Base-by-base conservation (phyloP, 2,797 vertebrate genomes). In the Pachyuromys duprasi region DNA sequence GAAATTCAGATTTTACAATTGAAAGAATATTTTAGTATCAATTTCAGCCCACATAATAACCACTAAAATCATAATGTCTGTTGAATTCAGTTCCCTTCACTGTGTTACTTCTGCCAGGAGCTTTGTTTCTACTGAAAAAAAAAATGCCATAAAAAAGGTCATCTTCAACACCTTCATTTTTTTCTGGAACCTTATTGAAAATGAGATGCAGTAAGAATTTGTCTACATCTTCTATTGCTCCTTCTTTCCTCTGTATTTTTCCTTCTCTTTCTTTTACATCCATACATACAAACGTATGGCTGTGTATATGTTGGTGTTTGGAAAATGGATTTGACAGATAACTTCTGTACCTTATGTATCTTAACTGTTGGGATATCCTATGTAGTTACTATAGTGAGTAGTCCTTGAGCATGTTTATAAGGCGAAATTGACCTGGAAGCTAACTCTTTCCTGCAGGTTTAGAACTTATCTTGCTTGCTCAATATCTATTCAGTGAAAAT, bases 71-170 rank as follows among this genome's bases (percentile, higher is more conserved):
- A 39, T 91, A 75, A 53, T 7, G 2, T 74, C 49, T 79, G 22
- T 80, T 91, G 88, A 90, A 82, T 82, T 45, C n/a, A 89, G 72
- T 5, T 91, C 86, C 7, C n/a, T 82, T 93, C 13, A 81, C 31
- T 31, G 31, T 12, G 14, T 26, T 17, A 62, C 2, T 9, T 94
- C 26, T 28, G 62, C 11, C 26, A 90, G 17, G 8, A 86, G 7
- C 14, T 75, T 79, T 95, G 24, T 69, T 49, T 45, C 18, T 91
- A 5, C 49, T 75, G 28, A 31, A 83, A 79, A 81, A 81, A 49
- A 49, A 75, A 79, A 39, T 65, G 72, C n/a, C 8, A 36, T 49
- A 79, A 95, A 76, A n/a, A n/a, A 20, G 5, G 11, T 63, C 39
- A n/a, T 57, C 8, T 89, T 60, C 63, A 33, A 91, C 1, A 57